These are phyloP conservation scores for Temnothorax ravouxi DNA, from an alignment of 2,888 invertebrate genomes.

Conservation along the genomic window DNA sequence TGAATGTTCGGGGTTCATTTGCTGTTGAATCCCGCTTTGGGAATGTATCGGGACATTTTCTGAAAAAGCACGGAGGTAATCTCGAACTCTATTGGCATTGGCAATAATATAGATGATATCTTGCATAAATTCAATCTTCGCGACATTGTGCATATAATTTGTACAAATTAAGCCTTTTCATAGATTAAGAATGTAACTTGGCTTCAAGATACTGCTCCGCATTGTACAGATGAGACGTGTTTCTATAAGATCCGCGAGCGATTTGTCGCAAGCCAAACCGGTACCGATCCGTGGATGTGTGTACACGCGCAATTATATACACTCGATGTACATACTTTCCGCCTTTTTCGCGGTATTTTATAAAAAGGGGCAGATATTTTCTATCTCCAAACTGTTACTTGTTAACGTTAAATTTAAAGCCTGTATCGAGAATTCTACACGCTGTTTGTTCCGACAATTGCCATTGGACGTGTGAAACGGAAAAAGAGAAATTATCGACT, in stretches of 20 bases:
- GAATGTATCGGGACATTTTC: background rate
- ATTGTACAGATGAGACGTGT: slow-evolving; percentile 15
- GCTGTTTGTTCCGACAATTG: slow-evolving; percentile 43
- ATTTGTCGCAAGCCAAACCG: slow-evolving; percentile 24
- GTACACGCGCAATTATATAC: background rate
- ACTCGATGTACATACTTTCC: slow-evolving; percentile 40
- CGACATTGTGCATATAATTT: background rate
- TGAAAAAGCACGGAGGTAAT: background rate
- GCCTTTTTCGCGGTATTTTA: slow-evolving; percentile 51
- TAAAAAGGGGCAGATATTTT: slow-evolving; percentile 64
- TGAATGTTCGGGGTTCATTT: slow-evolving; percentile 2
- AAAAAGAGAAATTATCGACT: slow-evolving; percentile 42
- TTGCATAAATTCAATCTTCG: slow-evolving; percentile 30
- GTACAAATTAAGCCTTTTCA: slow-evolving; percentile 46
- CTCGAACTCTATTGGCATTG: background rate
- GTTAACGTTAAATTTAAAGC: slow-evolving; percentile 58
- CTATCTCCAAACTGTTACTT: slow-evolving; percentile 58
- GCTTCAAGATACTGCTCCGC: background rate
- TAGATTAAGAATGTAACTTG: slow-evolving; percentile 16
- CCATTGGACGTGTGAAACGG: slow-evolving; percentile 11
- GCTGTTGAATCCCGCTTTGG: background rate
- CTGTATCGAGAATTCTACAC: slow-evolving; percentile 57
- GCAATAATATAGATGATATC: slow-evolving; percentile 30
- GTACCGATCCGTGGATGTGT: slow-evolving; percentile 11
- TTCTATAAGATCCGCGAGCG: background rate